Percentiles rank a stretch among this genome's conserved stretches.
phyloP scores from a whole-genome alignment of 1,140 invertebrate genomes.

The Aleiodes sp. region DNA sequence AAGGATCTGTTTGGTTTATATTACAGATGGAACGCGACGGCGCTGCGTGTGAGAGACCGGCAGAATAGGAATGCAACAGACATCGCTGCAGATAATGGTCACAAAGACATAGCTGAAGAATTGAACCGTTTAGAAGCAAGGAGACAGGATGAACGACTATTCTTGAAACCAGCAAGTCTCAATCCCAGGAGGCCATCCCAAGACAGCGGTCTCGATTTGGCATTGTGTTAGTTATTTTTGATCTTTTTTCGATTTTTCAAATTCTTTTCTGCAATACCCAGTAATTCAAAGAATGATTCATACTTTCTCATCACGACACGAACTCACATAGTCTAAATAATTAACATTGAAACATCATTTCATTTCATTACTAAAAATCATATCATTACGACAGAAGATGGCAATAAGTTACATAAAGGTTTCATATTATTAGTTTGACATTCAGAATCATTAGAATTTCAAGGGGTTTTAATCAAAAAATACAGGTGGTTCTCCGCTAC shows the following conservation, averaged over 20 bases:
- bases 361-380: too few relatives aligned
- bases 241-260: too few relatives aligned
- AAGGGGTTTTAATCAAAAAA: constrained; percentile 57
- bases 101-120: constrained; percentile 70
- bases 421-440: too few relatives aligned
- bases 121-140: constrained; percentile 71
- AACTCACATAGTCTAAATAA: too few relatives aligned
- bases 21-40: constrained; percentile 70
- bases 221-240: constrained; percentile 64
- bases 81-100: constrained; percentile 70
- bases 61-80: constrained; percentile 73
- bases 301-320: too few relatives aligned
- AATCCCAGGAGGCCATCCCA: constrained; percentile 84
- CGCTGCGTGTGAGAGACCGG: constrained; percentile 74
- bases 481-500: constrained; percentile 64
- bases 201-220: constrained; percentile 86
- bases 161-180: constrained; percentile 67
- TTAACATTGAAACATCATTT: too few relatives aligned
- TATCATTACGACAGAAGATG: too few relatives aligned
- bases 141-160: constrained; percentile 68
- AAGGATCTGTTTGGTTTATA: constrained; percentile 53
- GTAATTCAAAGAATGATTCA: too few relatives aligned
- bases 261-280: too few relatives aligned
- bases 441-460: constrained; percentile 38
- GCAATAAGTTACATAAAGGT: too few relatives aligned